Evolutionary conservation across 2,888 invertebrate species (phyloP), one percentile per base, ranked within the genome.

Genomic region (Chloroclysta siterata): DNA sequence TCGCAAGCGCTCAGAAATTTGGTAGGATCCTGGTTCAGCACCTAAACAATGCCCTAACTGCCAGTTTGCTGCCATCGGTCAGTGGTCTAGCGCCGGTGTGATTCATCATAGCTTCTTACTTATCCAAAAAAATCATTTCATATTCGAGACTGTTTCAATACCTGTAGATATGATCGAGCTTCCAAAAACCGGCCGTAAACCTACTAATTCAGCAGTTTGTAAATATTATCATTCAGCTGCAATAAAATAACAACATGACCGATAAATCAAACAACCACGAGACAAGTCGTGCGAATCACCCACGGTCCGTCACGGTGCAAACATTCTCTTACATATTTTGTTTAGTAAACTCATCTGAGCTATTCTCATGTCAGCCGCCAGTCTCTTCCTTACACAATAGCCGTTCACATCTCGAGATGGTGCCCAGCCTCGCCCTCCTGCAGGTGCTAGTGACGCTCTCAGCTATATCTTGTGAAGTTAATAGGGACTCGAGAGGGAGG

Each of bases 371-470:
- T 28, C 33, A 41, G 55, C 50, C 48, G 66, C 56, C 85, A 89
- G 85, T 88, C 74, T 74, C 64, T 65, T 72, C 64, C 55, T 65
- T 73, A 66, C 74, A 42, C 71, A 76, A 77, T 68, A 42, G 67
- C 73, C 67, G 76, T 57, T 67, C 73, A 75, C 82, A 83, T 72
- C 73, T 78, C 78, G 78, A 73, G 68, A 90, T 90, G 89, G 71
- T 79, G 62, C 68, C 70, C 33, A 75, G 72, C 39, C 61, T 74
- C 42, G 66, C 71, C 5, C 36, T 84, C 17, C 53, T 83, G 14
- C 75, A 73, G 28, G 57, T 81, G 13, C 56, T 83, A 28, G 53
- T 82, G 39, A 64, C 72, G 14, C 50, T 87, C 3, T 72, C 76
- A 6, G 66, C 77, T 29, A 72, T 77, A 54, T 75, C 73, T 4